Evolutionary conservation across 2,113 vertebrate species (phyloP).

Genomic region (Urocolius indicus): DNA sequence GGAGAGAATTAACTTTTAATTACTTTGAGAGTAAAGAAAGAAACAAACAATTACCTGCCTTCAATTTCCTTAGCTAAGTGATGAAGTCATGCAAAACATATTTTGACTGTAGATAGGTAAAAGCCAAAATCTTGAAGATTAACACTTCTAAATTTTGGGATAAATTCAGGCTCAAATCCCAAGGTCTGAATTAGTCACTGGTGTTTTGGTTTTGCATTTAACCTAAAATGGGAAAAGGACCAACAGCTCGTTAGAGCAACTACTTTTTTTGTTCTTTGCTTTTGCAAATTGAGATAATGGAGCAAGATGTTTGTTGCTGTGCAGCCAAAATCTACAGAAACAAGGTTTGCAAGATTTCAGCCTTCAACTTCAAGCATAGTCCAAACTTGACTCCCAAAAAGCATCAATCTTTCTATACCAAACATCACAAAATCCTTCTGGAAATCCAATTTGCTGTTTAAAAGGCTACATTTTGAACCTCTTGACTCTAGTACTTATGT

Average conservation of each 20-base stretch:
- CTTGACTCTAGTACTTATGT: not conserved
- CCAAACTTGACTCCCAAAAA: not conserved
- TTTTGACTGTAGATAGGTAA: constrained; percentile 35
- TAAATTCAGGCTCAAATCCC: not conserved
- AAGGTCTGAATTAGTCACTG: not conserved
- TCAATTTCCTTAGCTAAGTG: constrained; percentile 9
- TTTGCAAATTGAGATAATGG: not conserved
- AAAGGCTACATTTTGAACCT: constrained; percentile 6
- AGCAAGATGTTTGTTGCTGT: not conserved
- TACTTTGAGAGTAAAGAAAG: constrained; percentile 45
- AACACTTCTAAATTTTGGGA: not conserved
- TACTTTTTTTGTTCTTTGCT: not conserved
- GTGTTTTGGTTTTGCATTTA: not conserved
- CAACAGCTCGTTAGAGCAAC: not conserved
- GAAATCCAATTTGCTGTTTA: constrained; percentile 1
- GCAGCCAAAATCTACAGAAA: not conserved
- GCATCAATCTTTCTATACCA: not conserved
- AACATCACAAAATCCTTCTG: not conserved
- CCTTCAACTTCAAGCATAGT: not conserved
- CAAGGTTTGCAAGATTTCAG: not conserved
- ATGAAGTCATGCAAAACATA: not conserved
- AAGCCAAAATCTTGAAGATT: constrained; percentile 21
- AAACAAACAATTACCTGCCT: constrained; percentile 49
- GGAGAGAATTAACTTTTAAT: constrained; percentile 52
- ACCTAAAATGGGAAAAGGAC: not conserved